Percentiles rank a stretch among this genome's conserved stretches.
phyloP scores from a whole-genome alignment of 2,113 vertebrate genomes.

The Oncorhynchus keta region DNA sequence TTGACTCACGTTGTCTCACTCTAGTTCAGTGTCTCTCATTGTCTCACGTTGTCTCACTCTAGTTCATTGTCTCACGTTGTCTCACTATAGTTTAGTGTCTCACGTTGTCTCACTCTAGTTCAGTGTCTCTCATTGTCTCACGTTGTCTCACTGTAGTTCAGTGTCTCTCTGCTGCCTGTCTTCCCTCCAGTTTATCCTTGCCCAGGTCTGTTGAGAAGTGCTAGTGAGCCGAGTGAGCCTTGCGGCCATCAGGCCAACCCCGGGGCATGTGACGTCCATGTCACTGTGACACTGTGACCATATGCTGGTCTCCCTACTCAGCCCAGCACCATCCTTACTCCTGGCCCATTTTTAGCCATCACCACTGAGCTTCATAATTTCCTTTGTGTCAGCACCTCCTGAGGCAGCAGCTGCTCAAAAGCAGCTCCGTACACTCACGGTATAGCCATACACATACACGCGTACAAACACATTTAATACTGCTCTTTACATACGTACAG shows the following conservation, averaged over 20 bases:
- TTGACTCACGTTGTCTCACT: no score
- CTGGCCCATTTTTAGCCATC: slow-evolving; percentile 28
- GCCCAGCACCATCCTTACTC: slow-evolving; percentile 9
- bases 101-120: background rate
- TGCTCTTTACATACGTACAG: background rate
- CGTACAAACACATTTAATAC: background rate
- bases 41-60: no score
- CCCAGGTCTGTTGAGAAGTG: background rate
- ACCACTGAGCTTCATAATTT: slow-evolving; percentile 41
- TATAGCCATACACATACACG: background rate
- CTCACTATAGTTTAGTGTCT: background rate
- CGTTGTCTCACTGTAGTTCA: background rate
- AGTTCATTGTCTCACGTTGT: no score
- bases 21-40: no score
- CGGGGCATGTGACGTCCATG: slow-evolving; percentile 13
- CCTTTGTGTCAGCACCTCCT: slow-evolving; percentile 44
- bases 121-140: background rate
- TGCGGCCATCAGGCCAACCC: background rate
- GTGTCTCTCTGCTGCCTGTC: background rate
- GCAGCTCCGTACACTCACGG: slow-evolving; percentile 17
- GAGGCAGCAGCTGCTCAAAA: slow-evolving; percentile 32
- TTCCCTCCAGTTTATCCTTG: background rate
- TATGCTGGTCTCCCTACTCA: slow-evolving; percentile 27
- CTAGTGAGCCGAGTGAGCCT: background rate
- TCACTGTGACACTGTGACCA: slow-evolving; percentile 31